Evolutionary conservation across 2,888 invertebrate genomes (phyloP), one percentile per base, ranked within the genome.

Genomic region (Spisula subtruncata): DNA sequence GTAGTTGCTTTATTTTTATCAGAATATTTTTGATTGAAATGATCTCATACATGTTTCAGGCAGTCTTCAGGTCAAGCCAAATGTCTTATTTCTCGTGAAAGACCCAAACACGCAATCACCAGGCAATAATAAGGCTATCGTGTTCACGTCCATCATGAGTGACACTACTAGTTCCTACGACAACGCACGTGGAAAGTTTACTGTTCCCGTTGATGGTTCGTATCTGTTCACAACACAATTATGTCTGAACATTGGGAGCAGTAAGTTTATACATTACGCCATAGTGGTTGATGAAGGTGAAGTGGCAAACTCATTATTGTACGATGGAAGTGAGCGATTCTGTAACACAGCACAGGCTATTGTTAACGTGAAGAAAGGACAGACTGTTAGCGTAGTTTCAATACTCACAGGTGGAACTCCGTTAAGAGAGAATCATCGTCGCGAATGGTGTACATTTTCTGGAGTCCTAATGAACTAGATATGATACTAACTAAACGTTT

Each of bases 361-460:
- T 32, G 75, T 75, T 32, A 5, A 12, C 35, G 8, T 75, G 35
- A 35, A 32, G 16, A 75, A 35, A 35, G 75, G 75, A 75, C 29
- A 75, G 5, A 75, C 29, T 35, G 75, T 32, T 18, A 32, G 16
- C 14, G 32, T 75, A 18, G 6, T 32, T 0, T 32, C 75, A 1
- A 8, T 16, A 16, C 0, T 0, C 14, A 75, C 75, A 32, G 35
- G 75, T 32, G 32, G 32, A 12, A 18, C 75, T 75, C 75, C 75
- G 18, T 75, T 75, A 18, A 25, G 75, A 16, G 14, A 32, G 16
- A 75, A 75, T 32, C 14, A 75, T 32, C 32, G 5, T 0, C 16
- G 18, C 25, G 75, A 75, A 75, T 75, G 75, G 75, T 35, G 75
- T 75, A 75, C 35, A 35, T 75, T 75, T 35, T 35, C 75, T 5